phyloP scores from a whole-genome alignment of 1,140 invertebrate genomes.

The Limonius californicus region DNA sequence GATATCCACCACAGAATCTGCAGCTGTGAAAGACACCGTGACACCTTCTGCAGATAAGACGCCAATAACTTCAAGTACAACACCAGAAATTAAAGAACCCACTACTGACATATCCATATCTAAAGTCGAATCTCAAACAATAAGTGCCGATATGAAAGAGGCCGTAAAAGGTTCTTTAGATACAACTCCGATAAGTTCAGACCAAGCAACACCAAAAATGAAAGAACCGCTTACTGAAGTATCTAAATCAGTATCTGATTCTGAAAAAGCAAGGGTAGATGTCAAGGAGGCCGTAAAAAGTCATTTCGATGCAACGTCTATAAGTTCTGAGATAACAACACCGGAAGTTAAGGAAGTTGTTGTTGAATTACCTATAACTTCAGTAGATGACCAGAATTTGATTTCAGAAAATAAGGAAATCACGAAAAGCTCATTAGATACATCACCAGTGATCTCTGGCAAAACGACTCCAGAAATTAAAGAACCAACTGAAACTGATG shows the following conservation, averaged over 20 bases:
- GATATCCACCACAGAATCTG: background rate
- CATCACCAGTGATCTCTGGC: background rate
- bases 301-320: background rate
- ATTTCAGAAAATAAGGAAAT: too few species aligned
- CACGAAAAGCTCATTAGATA: background rate
- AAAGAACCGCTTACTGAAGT: background rate
- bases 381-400: too few species aligned
- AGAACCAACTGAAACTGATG: background rate
- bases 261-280: background rate
- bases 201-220: constrained; percentile 20
- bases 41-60: constrained; percentile 2
- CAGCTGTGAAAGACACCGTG: background rate
- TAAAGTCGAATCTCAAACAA: background rate
- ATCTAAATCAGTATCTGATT: background rate
- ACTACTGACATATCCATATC: too few species aligned
- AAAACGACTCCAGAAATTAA: constrained; percentile 18
- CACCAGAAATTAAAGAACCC: background rate
- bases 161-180: background rate
- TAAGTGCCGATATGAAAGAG: background rate
- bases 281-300: too few species aligned
- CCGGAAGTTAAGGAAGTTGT: too few species aligned
- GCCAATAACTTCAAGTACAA: too few species aligned
- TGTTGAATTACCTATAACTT: background rate
- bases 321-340: constrained; percentile 18
- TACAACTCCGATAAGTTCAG: background rate